These are phyloP conservation scores for Uropsilus gracilis DNA, from an alignment of 2,113 vertebrate genomes.

Conservation along the genomic window DNA sequence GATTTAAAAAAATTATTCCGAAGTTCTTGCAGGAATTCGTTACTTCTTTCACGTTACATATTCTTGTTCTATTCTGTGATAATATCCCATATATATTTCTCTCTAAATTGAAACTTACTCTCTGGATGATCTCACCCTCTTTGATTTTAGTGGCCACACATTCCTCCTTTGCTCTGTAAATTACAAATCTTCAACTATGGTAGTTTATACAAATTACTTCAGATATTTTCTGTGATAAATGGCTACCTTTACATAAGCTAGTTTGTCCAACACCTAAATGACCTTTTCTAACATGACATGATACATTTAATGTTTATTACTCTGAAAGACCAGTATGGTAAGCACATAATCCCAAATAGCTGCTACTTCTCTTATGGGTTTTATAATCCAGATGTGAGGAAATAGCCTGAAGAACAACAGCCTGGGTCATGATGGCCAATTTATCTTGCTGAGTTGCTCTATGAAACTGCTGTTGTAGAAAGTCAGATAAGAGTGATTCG, in stretches of 20 bases:
- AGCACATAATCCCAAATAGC: background rate
- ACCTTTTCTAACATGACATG: background rate
- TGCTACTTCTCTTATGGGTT: background rate
- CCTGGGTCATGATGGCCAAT: background rate
- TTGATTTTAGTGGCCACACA: background rate
- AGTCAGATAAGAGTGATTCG: background rate
- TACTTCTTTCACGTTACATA: background rate
- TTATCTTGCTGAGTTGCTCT: background rate
- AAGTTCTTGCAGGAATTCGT: background rate
- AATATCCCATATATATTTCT: background rate
- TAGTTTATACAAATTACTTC: background rate
- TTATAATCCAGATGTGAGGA: background rate
- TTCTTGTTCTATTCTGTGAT: background rate
- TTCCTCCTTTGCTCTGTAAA: background rate
- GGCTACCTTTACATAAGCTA: background rate
- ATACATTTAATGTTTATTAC: background rate
- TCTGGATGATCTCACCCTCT: background rate
- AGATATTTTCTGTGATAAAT: background rate
- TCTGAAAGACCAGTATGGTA: background rate
- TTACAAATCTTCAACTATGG: background rate
- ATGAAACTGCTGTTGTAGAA: background rate
- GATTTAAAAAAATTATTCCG: background rate
- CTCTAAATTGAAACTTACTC: background rate
- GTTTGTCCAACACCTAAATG: background rate
- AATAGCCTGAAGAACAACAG: background rate